Conservation (phyloP, 2,113 vertebrate species). For the Nycticebus coucang region DNA sequence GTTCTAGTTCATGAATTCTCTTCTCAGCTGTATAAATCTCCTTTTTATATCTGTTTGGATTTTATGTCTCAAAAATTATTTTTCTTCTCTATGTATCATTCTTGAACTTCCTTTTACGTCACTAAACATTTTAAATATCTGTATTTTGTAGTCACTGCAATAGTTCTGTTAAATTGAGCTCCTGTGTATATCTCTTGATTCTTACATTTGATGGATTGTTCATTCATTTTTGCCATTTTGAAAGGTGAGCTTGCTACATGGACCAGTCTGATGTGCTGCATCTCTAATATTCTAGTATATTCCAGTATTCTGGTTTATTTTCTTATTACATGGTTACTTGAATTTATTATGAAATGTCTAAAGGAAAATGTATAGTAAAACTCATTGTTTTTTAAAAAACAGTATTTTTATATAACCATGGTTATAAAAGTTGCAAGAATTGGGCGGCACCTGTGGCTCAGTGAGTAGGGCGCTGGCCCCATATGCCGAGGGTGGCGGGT, state of each 20-base stretch:
- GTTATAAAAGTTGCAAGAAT: too few species aligned
- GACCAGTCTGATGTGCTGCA: too few species aligned
- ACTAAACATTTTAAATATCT: neutral
- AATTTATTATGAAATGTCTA: neutral
- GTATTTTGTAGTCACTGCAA: neutral
- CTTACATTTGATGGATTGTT: neutral
- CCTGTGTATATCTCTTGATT: neutral
- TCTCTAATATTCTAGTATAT: too few species aligned
- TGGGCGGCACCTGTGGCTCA: too few species aligned
- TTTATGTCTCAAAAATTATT: conserved; percentile 31
- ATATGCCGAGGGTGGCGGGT: too few species aligned
- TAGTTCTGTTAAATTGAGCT: neutral
- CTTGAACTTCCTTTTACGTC: neutral
- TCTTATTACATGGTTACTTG: conserved; percentile 31
- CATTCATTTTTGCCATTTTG: neutral
- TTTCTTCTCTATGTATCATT: neutral
- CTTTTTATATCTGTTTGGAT: neutral
- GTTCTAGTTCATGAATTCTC: conserved; percentile 25
- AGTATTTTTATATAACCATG: too few species aligned
- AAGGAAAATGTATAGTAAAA: neutral
- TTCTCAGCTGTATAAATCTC: neutral
- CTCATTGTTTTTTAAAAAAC: too few species aligned
- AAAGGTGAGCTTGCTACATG: neutral
- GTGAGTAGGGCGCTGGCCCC: too few species aligned
- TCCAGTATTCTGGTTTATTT: neutral